Evolutionary conservation across 2,113 vertebrate genomes (phyloP).

Genomic region (Hassar affinis): DNA sequence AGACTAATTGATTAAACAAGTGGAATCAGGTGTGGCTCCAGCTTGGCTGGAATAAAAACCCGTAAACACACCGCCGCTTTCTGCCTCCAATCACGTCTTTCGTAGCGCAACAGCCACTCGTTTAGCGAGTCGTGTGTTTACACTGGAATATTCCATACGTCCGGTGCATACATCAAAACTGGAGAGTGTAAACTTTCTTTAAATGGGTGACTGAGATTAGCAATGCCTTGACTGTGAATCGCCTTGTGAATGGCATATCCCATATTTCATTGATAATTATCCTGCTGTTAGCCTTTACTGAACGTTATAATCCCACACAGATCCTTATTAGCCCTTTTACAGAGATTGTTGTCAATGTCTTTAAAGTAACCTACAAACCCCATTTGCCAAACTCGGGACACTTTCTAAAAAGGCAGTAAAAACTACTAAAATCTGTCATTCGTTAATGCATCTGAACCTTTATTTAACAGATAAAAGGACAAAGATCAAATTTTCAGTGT

Average conservation of each 20-base stretch:
- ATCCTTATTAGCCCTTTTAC: not conserved
- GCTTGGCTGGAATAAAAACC: not conserved
- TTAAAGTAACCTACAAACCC: no score
- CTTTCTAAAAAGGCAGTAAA: no score
- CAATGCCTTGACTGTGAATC: not conserved
- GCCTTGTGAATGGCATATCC: not conserved
- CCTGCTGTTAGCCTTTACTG: not conserved
- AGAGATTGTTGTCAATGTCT: no score
- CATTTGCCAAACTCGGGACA: no score
- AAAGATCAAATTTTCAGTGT: no score
- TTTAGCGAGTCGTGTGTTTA: not conserved
- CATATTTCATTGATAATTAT: not conserved
- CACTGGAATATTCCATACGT: not conserved
- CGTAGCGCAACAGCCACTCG: not conserved
- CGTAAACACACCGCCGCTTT: not conserved
- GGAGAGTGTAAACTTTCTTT: not conserved
- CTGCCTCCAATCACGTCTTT: not conserved
- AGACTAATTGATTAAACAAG: not conserved
- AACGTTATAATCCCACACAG: not conserved
- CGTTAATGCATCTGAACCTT: no score
- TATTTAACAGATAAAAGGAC: no score
- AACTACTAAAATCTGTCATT: no score
- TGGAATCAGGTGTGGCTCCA: not conserved
- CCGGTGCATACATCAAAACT: not conserved
- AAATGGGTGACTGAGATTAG: not conserved